Evolutionary conservation across 2,113 vertebrate genomes (phyloP).

Genomic region (human): DNA sequence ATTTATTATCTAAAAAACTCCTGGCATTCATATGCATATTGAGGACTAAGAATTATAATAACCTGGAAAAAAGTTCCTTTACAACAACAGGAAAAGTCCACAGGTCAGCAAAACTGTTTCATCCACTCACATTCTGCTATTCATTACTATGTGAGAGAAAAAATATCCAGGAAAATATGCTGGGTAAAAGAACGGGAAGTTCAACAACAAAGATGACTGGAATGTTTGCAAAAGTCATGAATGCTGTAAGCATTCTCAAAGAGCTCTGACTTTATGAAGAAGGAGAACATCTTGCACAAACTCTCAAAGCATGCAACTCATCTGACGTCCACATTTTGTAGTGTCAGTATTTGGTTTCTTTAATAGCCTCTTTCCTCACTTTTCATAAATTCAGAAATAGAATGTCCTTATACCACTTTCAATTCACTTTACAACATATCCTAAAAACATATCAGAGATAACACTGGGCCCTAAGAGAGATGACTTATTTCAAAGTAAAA

Average conservation of each 20-base stretch:
- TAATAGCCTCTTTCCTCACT: background rate
- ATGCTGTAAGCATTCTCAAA: slow-evolving; percentile 63
- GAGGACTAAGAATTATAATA: slow-evolving; percentile 24
- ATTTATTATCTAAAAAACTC: background rate
- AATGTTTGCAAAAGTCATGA: slow-evolving; percentile 77
- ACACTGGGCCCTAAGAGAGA: background rate
- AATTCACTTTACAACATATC: slow-evolving; percentile 22
- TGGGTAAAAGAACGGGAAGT: slow-evolving; percentile 79
- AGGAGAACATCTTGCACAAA: slow-evolving; percentile 66
- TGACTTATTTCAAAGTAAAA: background rate
- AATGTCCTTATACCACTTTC: background rate
- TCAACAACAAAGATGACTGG: slow-evolving; percentile 72
- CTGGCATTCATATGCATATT: background rate
- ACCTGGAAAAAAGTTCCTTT: background rate
- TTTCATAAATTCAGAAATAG: slow-evolving; percentile 38
- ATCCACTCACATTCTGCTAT: slow-evolving; percentile 59
- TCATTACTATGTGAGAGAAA: slow-evolving; percentile 74
- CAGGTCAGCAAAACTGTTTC: slow-evolving; percentile 50
- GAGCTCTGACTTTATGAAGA: slow-evolving; percentile 70
- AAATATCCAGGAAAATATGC: slow-evolving; percentile 83
- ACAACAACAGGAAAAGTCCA: background rate
- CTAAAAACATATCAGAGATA: background rate
- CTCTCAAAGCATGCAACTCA: background rate
- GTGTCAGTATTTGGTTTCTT: background rate
- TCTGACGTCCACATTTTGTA: background rate